A percentile compares a stretch with the other conserved stretches of the same genome.
phyloP scores from a whole-genome alignment of 2,797 vertebrate genomes.

The Trachurus trachurus region DNA sequence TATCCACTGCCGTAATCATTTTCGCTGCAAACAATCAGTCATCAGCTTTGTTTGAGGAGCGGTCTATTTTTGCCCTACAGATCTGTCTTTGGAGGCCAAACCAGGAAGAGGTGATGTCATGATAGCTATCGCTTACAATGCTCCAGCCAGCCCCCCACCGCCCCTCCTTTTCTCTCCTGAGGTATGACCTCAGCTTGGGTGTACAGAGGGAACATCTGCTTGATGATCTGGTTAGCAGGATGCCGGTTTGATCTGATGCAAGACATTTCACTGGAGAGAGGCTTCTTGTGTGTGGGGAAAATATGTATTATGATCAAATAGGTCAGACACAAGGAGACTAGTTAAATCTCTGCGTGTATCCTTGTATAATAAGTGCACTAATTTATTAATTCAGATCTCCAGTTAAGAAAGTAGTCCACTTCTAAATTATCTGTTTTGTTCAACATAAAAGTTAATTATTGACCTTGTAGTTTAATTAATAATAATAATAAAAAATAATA shows the following conservation, averaged over 20 bases:
- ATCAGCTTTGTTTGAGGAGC: conserved; percentile 79
- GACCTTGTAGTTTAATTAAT: neutral
- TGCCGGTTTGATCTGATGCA: conserved; percentile 73
- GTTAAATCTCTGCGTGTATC: neutral
- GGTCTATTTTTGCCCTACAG: conserved; percentile 82
- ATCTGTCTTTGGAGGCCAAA: conserved; percentile 88
- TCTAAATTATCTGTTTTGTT: neutral
- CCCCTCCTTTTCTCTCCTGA: conserved; percentile 77
- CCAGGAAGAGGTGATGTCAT: conserved; percentile 96
- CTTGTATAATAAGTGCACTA: neutral
- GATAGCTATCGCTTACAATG: conserved; percentile 94
- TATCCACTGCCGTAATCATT: conserved; percentile 58
- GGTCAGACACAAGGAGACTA: conserved; percentile 13
- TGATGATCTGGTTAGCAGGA: conserved; percentile 76
- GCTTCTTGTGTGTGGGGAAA: conserved; percentile 9
- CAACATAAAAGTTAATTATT: neutral
- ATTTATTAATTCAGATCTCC: neutral
- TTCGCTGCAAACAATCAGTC: conserved; percentile 74
- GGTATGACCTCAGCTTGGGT: conserved; percentile 92
- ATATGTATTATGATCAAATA: conserved; percentile 23
- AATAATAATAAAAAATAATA: neutral
- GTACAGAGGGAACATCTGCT: conserved; percentile 92
- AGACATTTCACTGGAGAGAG: conserved; percentile 41
- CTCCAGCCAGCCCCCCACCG: conserved; percentile 79
- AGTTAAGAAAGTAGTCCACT: neutral